phyloP scores from a whole-genome alignment of 1,140 invertebrate species.

The Calliopsis andreniformis region DNA sequence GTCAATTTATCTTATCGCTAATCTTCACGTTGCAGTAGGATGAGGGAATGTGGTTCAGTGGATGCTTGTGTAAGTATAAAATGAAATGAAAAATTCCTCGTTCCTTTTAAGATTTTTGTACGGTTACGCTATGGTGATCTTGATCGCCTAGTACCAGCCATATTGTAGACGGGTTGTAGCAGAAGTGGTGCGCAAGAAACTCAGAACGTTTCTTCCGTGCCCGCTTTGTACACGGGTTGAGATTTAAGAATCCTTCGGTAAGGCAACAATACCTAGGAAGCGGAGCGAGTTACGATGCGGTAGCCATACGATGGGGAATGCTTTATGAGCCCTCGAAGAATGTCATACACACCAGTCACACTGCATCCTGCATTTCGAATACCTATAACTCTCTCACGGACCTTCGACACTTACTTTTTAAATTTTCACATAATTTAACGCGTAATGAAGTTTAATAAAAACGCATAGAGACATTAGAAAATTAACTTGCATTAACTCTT shows the following conservation, averaged over 20 bases:
- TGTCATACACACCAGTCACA: slow-evolving; percentile 54
- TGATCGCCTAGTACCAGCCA: slow-evolving; percentile 13
- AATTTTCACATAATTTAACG: too few species aligned
- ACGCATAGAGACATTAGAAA: too few species aligned
- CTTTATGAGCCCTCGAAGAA: slow-evolving; percentile 61
- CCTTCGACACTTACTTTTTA: not conserved
- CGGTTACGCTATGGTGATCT: slow-evolving; percentile 5
- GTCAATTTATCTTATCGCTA: too few species aligned
- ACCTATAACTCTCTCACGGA: too few species aligned
- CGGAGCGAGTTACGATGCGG: slow-evolving; percentile 64
- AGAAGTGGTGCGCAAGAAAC: slow-evolving; percentile 42
- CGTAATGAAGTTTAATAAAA: too few species aligned
- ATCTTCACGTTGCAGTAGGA: too few species aligned
- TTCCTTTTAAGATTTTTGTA: not conserved
- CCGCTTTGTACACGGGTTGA: slow-evolving; percentile 14
- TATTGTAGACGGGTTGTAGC: not conserved
- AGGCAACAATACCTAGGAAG: slow-evolving; percentile 66
- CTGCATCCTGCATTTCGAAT: slow-evolving; percentile 44
- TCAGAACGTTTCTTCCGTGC: slow-evolving; percentile 33
- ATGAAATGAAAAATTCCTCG: slow-evolving; percentile 1
- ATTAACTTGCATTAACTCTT: too few species aligned
- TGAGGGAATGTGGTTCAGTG: too few species aligned
- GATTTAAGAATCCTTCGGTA: slow-evolving; percentile 55
- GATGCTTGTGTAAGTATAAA: not conserved
- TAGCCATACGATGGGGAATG: slow-evolving; percentile 53